Base-by-base conservation (phyloP, 2,113 vertebrate species). In the Pituophis catenifer region DNA sequence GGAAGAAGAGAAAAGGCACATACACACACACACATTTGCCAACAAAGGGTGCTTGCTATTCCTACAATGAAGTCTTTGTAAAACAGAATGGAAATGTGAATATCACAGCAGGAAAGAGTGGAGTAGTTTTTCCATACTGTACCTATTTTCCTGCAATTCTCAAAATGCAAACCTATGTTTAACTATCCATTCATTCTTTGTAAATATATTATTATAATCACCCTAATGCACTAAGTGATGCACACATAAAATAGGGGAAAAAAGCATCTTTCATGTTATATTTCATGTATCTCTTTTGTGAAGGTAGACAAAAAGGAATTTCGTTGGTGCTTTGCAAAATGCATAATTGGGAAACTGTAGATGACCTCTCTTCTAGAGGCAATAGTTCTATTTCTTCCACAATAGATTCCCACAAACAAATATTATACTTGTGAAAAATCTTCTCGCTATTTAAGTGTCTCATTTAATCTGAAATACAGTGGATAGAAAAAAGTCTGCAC, bases 61-160 rank as follows among this genome's bases (percentile, higher is more conserved):
- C 92, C 93, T 94, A 98, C 97, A 98, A 98, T 97, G 96, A 94
- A 94, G 65, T 88, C 97, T 97, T 98, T 98, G 97, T 98, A 91
- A 53, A 93, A 86, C 89, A 94, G 92, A 94, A 96, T 85, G 87
- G 94, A 94, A 26, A 88, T 0, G 4, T 91, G 95, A 94, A 96
- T 92, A 95, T 75, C 93, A 97, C 95, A 95, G 93, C 75, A 90
- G 94, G 91, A 93, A 94, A 52, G 95, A 96, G 92, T 95, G 93
- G 95, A 97, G 53, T 86, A 93, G 75, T 90, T 89, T 29, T 95
- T 96, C 94, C 93, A 50, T 92, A 81, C 15, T 21, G 7, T 81
- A 38, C 38, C 93, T 91, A 87, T 95, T 95, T 90, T 23, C 86
- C 58, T 95, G 81, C 0, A 50, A 91, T 52, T 93, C 86, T 96